These are phyloP conservation scores for Phortica variegata DNA, from an alignment of 1,140 invertebrate species.

Conservation along the genomic window DNA sequence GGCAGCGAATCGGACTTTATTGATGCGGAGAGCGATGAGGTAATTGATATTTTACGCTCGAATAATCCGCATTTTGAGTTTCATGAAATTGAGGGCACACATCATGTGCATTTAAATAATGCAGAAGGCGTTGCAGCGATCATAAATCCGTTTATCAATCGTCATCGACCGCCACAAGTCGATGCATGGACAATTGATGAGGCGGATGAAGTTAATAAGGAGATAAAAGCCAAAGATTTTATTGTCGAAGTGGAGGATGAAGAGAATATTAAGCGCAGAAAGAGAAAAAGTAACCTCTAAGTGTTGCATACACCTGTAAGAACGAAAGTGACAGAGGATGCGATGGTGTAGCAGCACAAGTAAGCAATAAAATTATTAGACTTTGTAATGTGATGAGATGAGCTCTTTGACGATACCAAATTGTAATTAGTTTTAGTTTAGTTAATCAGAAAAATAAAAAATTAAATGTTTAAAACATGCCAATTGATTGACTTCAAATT, in stretches of 20 bases:
- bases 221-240: conserved; percentile 27
- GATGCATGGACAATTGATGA: conserved; percentile 38
- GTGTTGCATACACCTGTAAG: conserved; percentile 41
- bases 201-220: conserved; percentile 9
- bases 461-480: no score
- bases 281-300: conserved; percentile 54
- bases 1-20: conserved; percentile 41
- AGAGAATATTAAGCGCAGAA: conserved; percentile 43
- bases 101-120: conserved; percentile 74
- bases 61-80: conserved; percentile 63
- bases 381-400: no score
- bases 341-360: conserved; percentile 18
- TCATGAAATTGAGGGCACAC: conserved; percentile 65
- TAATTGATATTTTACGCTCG: conserved; percentile 60
- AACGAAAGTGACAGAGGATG: background rate
- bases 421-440: no score
- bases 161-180: conserved; percentile 38
- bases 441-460: no score
- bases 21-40: conserved; percentile 49
- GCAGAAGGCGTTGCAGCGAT: conserved; percentile 61
- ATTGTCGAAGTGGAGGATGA: conserved; percentile 38
- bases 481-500: no score
- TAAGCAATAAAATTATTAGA: no score
- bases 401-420: no score
- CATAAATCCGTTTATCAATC: conserved; percentile 63